phyloP scores from a whole-genome alignment of 2,797 vertebrate genomes.

The Rhinichthys osculus region DNA sequence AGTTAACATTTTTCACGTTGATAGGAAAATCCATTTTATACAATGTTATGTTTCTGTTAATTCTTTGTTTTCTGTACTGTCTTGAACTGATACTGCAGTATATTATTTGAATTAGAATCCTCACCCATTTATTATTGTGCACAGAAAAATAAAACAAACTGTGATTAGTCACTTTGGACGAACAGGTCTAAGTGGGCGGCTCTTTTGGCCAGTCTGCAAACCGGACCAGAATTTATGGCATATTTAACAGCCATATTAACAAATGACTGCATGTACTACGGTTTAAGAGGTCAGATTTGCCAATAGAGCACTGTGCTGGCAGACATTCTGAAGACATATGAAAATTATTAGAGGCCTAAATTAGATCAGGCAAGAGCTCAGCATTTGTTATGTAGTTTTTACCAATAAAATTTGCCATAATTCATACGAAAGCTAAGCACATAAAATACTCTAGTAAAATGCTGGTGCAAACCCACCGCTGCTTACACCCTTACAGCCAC shows the following conservation, averaged over 20 bases:
- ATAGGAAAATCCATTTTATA: not conserved
- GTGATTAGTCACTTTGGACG: not conserved
- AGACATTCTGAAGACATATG: conserved; percentile 39
- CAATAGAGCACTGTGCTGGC: conserved; percentile 21
- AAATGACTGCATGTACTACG: not conserved
- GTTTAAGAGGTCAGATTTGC: conserved; percentile 14
- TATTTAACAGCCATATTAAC: conserved; percentile 11
- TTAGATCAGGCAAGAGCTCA: conserved; percentile 23
- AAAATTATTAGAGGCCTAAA: conserved; percentile 48
- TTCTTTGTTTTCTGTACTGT: not conserved
- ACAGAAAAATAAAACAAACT: not conserved
- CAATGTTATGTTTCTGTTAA: not conserved
- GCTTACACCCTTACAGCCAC: not conserved
- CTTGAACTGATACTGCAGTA: not conserved
- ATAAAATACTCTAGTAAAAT: conserved; percentile 37
- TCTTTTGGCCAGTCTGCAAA: not conserved
- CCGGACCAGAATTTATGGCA: not conserved
- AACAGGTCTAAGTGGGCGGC: not conserved
- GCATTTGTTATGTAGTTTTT: conserved; percentile 38
- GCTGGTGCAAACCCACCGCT: conserved; percentile 3
- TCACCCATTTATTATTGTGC: conserved; percentile 6
- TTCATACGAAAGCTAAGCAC: conserved; percentile 27
- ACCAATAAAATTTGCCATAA: conserved; percentile 42
- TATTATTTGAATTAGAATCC: not conserved
- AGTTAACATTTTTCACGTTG: not conserved